phyloP scores from a whole-genome alignment of 1,140 invertebrate genomes.

The Ceratoteleas bidentatus region DNA sequence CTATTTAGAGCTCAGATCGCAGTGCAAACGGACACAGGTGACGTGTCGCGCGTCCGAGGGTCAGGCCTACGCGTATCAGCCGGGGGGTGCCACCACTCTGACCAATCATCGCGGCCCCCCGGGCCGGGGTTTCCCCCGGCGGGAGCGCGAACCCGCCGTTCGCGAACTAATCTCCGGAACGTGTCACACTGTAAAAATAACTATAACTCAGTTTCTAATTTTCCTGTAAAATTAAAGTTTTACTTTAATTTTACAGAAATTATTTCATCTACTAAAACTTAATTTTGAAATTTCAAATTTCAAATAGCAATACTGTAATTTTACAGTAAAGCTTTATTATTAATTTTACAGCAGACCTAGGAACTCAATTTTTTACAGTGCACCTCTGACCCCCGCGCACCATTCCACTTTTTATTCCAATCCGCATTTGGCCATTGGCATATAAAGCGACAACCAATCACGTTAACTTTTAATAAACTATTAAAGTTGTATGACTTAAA shows the following conservation, averaged over 20 bases:
- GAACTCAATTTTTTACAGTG: neutral
- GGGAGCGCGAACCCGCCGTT: neutral
- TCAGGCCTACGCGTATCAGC: slow-evolving; percentile 28
- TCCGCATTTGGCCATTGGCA: slow-evolving; percentile 54
- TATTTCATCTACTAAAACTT: too few species aligned
- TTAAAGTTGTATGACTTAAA: slow-evolving; percentile 69
- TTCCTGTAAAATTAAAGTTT: too few species aligned
- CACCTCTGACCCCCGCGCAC: slow-evolving; percentile 4
- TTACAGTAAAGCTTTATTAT: too few species aligned
- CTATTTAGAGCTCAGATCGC: slow-evolving; percentile 7
- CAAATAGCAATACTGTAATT: too few species aligned
- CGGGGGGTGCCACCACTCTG: neutral
- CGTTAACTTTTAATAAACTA: slow-evolving; percentile 78
- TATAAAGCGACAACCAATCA: slow-evolving; percentile 80
- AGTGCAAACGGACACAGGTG: slow-evolving; percentile 8
- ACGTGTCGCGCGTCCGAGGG: neutral
- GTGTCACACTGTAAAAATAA: slow-evolving; percentile 4
- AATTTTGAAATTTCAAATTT: too few species aligned
- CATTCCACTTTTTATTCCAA: slow-evolving; percentile 33
- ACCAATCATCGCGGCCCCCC: neutral
- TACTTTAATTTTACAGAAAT: too few species aligned
- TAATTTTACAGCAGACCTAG: too few species aligned
- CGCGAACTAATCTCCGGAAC: slow-evolving; percentile 2
- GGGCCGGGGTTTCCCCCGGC: neutral
- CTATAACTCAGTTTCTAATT: too few species aligned